These are phyloP conservation scores for Mythimna vitellina DNA, from an alignment of 2,888 invertebrate species.

Conservation along the genomic window DNA sequence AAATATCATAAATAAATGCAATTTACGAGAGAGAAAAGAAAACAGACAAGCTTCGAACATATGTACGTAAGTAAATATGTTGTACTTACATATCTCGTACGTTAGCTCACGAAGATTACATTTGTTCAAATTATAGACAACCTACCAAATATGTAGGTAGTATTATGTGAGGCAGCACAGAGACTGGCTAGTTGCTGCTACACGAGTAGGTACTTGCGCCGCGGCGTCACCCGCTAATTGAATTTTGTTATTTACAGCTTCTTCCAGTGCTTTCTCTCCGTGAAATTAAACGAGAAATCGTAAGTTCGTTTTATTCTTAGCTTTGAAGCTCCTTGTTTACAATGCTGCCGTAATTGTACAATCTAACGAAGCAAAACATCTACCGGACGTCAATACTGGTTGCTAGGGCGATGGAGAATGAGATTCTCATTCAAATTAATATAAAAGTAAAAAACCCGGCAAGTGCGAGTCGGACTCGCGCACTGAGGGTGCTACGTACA, in stretches of 20 bases:
- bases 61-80: background rate
- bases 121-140: background rate
- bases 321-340: constrained; percentile 28
- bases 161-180: background rate
- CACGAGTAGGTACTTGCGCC: background rate
- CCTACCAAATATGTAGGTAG: background rate
- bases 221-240: background rate
- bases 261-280: constrained; percentile 4
- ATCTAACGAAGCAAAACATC: constrained; percentile 7
- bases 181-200: background rate
- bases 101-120: background rate
- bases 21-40: constrained; percentile 18
- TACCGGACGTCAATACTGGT: background rate
- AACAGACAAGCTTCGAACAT: constrained; percentile 6
- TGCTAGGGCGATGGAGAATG: background rate
- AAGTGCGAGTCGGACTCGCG: too few relatives aligned
- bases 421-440: background rate
- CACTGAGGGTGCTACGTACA: too few relatives aligned
- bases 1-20: constrained; percentile 30
- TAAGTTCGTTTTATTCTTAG: constrained; percentile 32
- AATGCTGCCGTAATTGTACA: constrained; percentile 7
- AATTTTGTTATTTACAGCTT: constrained; percentile 34
- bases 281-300: constrained; percentile 39
- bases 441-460: background rate
- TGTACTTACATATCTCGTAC: background rate